These are phyloP conservation scores for Apamea sordens DNA, from an alignment of 2,888 invertebrate genomes.

Conservation along the genomic window DNA sequence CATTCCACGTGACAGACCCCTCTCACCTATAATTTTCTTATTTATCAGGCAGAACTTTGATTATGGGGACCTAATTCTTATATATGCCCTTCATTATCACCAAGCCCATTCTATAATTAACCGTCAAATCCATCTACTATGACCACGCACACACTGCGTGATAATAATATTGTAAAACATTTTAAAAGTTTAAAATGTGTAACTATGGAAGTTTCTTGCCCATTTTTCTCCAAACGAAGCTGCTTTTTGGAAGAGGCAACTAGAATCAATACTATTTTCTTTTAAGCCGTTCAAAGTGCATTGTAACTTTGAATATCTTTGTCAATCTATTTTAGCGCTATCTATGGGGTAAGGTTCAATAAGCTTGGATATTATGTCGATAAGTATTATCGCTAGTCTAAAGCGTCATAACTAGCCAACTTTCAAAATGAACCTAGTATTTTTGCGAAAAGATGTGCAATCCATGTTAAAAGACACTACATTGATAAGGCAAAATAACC, in stretches of 20 bases:
- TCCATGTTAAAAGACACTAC: not conserved
- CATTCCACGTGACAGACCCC: not conserved
- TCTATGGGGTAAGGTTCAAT: not conserved
- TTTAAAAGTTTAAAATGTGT: not conserved
- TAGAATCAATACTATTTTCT: not conserved
- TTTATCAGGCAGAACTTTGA: not conserved
- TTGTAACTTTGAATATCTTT: not conserved
- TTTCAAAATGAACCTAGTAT: not conserved
- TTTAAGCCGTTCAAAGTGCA: not conserved
- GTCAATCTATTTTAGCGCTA: not conserved
- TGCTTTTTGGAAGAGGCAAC: not conserved
- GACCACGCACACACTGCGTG: conserved; percentile 10
- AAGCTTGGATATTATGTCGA: not conserved
- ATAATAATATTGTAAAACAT: not conserved
- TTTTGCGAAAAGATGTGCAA: not conserved
- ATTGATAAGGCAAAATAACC: not conserved
- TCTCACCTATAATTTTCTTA: conserved; percentile 4
- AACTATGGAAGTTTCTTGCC: no score
- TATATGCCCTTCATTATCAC: not conserved
- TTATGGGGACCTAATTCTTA: not conserved
- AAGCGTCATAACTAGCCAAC: not conserved
- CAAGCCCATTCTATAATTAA: conserved; percentile 5
- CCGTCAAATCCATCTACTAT: not conserved
- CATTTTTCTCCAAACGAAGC: not conserved
- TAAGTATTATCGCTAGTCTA: not conserved